Conservation (phyloP, 1,140 invertebrate genomes). For the Penaeus vannamei region DNA sequence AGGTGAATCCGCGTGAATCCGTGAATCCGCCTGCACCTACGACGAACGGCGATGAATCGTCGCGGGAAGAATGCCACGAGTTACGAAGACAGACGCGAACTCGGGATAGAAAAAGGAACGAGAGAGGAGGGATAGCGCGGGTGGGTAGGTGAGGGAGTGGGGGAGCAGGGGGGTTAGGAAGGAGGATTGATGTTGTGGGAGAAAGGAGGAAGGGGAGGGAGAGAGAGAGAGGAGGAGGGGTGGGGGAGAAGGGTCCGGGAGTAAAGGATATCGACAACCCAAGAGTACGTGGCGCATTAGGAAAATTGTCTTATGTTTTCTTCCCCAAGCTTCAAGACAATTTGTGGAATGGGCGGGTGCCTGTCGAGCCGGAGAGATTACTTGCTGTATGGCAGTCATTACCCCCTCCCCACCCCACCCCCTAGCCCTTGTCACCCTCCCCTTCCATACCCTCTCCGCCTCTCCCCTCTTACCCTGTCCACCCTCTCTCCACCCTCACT, state of each 20-base stretch:
- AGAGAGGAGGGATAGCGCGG: too few relatives aligned
- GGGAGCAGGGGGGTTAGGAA: too few relatives aligned
- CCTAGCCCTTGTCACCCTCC: background rate
- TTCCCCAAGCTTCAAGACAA: slow-evolving; percentile 37
- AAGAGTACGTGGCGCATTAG: slow-evolving; percentile 30
- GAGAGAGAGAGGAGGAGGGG: background rate
- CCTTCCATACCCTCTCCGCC: background rate
- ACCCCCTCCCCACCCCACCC: background rate
- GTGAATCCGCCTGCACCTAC: too few relatives aligned
- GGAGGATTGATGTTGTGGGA: background rate
- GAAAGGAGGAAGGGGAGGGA: background rate
- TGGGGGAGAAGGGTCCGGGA: background rate
- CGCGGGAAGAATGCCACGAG: too few relatives aligned
- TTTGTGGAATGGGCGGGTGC: slow-evolving; percentile 30
- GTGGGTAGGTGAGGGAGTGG: too few relatives aligned
- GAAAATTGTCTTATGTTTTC: slow-evolving; percentile 39
- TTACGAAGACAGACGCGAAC: too few relatives aligned
- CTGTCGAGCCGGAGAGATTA: slow-evolving; percentile 6
- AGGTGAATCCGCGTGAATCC: too few relatives aligned
- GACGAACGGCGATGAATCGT: too few relatives aligned
- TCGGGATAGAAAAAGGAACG: too few relatives aligned
- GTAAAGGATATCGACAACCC: background rate
- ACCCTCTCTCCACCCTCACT: too few relatives aligned
- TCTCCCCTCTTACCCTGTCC: too few relatives aligned
- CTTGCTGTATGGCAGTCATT: slow-evolving; percentile 24